Base-by-base conservation (phyloP, 1,140 invertebrate genomes). In the Drosophila trapezifrons region DNA sequence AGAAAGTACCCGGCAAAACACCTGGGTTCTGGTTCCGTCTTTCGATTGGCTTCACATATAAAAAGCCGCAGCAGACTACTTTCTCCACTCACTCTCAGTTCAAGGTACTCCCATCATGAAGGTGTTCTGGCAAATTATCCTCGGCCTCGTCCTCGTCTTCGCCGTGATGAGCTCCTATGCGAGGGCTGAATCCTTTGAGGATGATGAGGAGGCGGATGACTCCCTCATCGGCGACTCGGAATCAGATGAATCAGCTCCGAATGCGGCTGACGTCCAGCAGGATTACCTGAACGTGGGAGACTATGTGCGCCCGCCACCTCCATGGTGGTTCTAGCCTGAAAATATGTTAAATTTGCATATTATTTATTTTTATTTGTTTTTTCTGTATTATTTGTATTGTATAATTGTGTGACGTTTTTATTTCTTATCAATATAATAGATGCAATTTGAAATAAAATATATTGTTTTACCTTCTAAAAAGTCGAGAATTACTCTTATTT, bases 261-360 rank as follows among this genome's bases (percentile, higher is more conserved):
- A n/a, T 12, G 8, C 15, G 13, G 13, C n/a, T 4, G 35, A 37
- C 15, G 40, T 47, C 10, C 46, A 60, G 9, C 18, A 18, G 15
- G 74, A 78, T 10, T 78, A 77, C 17, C 37, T 77, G 2, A 55
- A 78, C 43, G 76, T 78, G 13, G 66, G 27, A 1, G 57, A 78
- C 65, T 52, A 46, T 7, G 55, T 49, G 13, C 46, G n/a, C 0
- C 12, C 65, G 2, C 17, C 76, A 1, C 49, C 51, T 1, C 74
- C 76, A 0, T 78, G 76, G 76, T 78, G 76, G 76, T 77, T 52
- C 4, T 54, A 62, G 43, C 12, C n/a, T 2, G 5, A 7, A 4
- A 37, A 12, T 9, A 1, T 0, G 4, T 15, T 54, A 3, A 29
- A 29, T 25, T 4, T 29, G 1, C 13, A 4, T 9, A n/a, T 25